Conservation (phyloP, 1,140 invertebrate species). For the Diuraphis noxia region DNA sequence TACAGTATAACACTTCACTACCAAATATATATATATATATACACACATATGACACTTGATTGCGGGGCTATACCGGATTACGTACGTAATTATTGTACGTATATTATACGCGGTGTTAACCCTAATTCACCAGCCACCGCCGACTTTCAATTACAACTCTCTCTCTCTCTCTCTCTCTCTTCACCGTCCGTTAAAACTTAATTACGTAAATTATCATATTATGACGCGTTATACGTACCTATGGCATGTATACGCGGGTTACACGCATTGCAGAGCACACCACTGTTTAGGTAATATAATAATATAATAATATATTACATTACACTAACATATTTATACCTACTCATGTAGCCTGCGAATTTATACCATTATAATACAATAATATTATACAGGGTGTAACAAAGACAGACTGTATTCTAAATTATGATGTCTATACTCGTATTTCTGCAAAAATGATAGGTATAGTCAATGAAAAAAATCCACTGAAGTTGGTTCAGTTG, state of each 20-base stretch:
- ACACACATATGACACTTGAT: background rate
- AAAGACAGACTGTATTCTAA: background rate
- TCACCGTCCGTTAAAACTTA: background rate
- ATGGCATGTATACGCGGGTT: background rate
- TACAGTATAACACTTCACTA: background rate
- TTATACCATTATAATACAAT: background rate
- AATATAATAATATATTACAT: background rate
- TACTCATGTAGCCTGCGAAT: background rate
- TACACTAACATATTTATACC: background rate
- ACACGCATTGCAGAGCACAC: background rate
- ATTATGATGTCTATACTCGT: background rate
- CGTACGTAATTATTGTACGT: background rate
- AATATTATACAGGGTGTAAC: too few relatives aligned
- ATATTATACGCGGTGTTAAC: slow-evolving; percentile 7
- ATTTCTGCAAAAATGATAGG: background rate
- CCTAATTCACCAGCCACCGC: background rate
- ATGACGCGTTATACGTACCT: background rate
- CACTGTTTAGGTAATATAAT: background rate
- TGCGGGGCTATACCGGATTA: background rate
- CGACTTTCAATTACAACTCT: background rate
- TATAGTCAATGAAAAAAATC: background rate
- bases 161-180: background rate
- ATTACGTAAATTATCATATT: background rate
- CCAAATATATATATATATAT: background rate
- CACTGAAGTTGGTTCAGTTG: background rate